Evolutionary conservation across 2,888 invertebrate species (phyloP).

Genomic region (Perizoma flavofasciatum): DNA sequence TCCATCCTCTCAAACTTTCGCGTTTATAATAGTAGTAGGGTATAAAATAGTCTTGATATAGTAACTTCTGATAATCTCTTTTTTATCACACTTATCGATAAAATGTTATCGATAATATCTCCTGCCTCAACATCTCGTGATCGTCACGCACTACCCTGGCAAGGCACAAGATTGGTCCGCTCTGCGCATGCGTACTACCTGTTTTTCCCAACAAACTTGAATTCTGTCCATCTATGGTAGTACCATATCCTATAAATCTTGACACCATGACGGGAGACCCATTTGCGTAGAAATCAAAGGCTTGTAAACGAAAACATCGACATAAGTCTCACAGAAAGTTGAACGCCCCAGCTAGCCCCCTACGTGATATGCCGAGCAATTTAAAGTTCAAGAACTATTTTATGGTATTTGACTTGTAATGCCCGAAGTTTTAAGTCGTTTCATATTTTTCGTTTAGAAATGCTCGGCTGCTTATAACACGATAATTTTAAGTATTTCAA

Average conservation of each 20-base stretch:
- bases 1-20: no score
- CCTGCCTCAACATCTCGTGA: conserved; percentile 45
- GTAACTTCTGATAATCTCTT: no score
- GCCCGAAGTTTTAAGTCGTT: conserved; percentile 24
- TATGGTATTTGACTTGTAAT: conserved; percentile 20
- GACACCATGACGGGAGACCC: conserved; percentile 40
- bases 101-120: conserved; percentile 41
- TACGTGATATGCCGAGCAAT: conserved; percentile 19
- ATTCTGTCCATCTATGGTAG: conserved; percentile 47
- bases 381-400: conserved; percentile 22
- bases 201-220: conserved; percentile 71
- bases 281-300: conserved; percentile 50
- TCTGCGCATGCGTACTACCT: conserved; percentile 65
- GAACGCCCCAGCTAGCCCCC: conserved; percentile 13
- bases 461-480: conserved; percentile 14
- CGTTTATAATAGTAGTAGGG: no score
- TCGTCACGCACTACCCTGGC: conserved; percentile 53
- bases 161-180: conserved; percentile 60
- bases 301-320: conserved; percentile 56
- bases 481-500: conserved; percentile 23
- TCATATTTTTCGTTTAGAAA: conserved; percentile 23
- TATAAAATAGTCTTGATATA: no score
- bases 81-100: conserved; percentile 29
- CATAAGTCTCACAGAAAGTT: conserved; percentile 36
- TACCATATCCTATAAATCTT: conserved; percentile 60